These are phyloP conservation scores for Spodoptera exigua DNA, from an alignment of 2,888 invertebrate genomes.

Conservation along the genomic window DNA sequence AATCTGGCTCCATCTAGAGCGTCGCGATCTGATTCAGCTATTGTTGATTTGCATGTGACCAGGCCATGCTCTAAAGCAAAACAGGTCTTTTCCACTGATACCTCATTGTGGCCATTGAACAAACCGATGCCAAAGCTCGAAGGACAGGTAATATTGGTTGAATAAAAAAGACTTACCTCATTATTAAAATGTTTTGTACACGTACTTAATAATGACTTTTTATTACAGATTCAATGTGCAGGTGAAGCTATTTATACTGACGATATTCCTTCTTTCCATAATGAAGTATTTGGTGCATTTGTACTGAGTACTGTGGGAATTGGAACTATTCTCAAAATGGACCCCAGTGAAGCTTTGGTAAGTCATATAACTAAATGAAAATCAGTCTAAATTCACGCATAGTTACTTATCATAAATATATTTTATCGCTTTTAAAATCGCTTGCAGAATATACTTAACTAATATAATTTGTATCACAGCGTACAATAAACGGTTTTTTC, in stretches of 20 bases:
- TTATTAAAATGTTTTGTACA: too few relatives aligned
- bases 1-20: conserved; percentile 75
- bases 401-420: too few relatives aligned
- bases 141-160: conserved; percentile 68
- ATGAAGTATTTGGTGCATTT: conserved; percentile 91
- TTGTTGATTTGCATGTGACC: conserved; percentile 67
- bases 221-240: conserved; percentile 85
- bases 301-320: conserved; percentile 83
- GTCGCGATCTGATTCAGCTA: conserved; percentile 80
- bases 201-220: background rate
- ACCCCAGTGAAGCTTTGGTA: conserved; percentile 90
- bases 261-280: conserved; percentile 87
- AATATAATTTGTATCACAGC: too few relatives aligned
- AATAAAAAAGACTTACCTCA: too few relatives aligned
- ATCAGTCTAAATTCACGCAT: too few relatives aligned
- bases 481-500: too few relatives aligned
- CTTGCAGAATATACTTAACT: too few relatives aligned
- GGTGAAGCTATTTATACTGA: conserved; percentile 92
- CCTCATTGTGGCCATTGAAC: conserved; percentile 90
- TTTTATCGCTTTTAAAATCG: too few relatives aligned
- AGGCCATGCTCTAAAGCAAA: conserved; percentile 88
- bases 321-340: conserved; percentile 89
- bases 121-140: conserved; percentile 90
- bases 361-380: conserved; percentile 26
- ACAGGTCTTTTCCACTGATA: conserved; percentile 90